Base-by-base conservation (phyloP, 1,140 invertebrate genomes). In the Chymomyza costata region DNA sequence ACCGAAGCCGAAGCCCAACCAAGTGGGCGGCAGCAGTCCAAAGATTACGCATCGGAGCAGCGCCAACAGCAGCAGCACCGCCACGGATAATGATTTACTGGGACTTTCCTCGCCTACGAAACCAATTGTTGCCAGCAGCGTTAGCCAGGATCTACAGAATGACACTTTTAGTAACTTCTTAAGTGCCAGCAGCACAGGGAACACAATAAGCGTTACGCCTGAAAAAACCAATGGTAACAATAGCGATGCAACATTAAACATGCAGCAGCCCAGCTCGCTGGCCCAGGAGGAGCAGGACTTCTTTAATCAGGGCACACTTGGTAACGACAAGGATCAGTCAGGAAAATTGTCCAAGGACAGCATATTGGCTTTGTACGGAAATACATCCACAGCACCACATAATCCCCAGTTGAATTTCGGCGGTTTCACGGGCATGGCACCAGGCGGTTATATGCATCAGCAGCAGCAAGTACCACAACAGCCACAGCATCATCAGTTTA, bases 341-440 rank as follows among this genome's bases (percentile, higher is more conserved):
- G 93, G 92, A 58, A 95, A 95, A 87, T 88, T 97, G 85, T 95
- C 94, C 16, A 97, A 96, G 86, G 95, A 97, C 76, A 97, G 95
- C 82, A 97, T 98, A 86, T 87, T 98, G 82, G 95, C 95, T 3
- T 85, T 97, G 19, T 98, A 97, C 85, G 93, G 92, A 58, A 93
- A 90, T 68, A 87, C 88, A 7, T 89, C 89, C 3, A 65, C 81
- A 2, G 37, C 53, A 6, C n/a, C n/a, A n/a, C 76, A 82, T 34
- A 84, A 84, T 57, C 65, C 64, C 2, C 82, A 84, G 41, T 51
- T 81, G 62, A 78, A 60, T 39, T 84, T 82, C 25, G 64, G 64
- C 5, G 57, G 57, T 15, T 81, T 83, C 30, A 78, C 81, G 6
- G 76, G 81, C 16, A 83, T 85, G 81, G 68, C 70, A 3, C 83